Percentiles rank a stretch among this genome's conserved stretches.
phyloP scores from a whole-genome alignment of 2,888 invertebrate species.

The Hypsopygia costalis region DNA sequence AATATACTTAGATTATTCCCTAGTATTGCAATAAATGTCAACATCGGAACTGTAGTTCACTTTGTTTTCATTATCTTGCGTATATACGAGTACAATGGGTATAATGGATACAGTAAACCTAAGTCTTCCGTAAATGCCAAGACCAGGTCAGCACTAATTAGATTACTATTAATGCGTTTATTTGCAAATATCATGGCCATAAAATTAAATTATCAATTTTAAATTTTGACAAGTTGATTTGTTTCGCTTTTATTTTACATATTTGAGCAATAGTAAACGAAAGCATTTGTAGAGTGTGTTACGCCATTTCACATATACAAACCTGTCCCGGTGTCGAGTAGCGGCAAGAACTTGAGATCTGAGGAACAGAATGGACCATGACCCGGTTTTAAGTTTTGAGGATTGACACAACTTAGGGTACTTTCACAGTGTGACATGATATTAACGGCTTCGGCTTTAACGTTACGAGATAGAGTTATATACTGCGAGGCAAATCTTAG shows the following conservation, averaged over 20 bases:
- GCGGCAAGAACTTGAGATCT: conserved; percentile 47
- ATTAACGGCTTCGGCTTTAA: conserved; percentile 1
- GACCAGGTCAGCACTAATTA: conserved; percentile 28
- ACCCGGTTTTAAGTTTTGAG: conserved; percentile 46
- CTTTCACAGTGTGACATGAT: conserved; percentile 6
- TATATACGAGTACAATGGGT: neutral
- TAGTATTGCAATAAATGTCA: neutral
- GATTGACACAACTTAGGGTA: conserved; percentile 10
- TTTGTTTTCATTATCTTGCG: neutral
- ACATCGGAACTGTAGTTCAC: neutral
- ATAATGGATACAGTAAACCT: conserved; percentile 14
- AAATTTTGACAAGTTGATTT: conserved; percentile 13
- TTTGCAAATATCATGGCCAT: conserved; percentile 24
- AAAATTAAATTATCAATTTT: neutral
- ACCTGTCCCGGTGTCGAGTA: conserved; percentile 50
- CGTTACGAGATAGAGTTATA: neutral
- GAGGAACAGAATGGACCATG: conserved; percentile 60
- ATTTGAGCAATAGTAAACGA: conserved; percentile 38
- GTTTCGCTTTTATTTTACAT: conserved; percentile 31
- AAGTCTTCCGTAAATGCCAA: conserved; percentile 25
- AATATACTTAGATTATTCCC: no score
- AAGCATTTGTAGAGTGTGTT: conserved; percentile 40
- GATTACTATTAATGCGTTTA: conserved; percentile 26
- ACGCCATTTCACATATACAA: conserved; percentile 45
- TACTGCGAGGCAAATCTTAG: no score